These are phyloP conservation scores for Triops cancriformis DNA, from an alignment of 1,140 invertebrate genomes.

Conservation along the genomic window DNA sequence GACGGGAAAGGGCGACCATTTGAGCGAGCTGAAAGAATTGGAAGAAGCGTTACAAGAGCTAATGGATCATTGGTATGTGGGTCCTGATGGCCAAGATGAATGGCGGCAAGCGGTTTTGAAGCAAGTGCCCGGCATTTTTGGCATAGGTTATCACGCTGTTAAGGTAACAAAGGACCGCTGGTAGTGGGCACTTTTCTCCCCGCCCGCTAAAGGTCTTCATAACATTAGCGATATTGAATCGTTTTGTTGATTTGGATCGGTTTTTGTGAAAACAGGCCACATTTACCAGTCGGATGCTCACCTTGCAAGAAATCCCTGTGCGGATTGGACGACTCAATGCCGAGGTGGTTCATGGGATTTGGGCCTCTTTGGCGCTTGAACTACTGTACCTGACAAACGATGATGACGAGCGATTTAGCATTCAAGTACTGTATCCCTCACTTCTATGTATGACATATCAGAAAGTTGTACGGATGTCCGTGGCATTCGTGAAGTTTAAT, in stretches of 20 bases:
- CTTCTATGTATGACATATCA: neutral
- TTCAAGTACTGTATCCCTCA: constrained; percentile 37
- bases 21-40: constrained; percentile 36
- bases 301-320: constrained; percentile 41
- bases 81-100: constrained; percentile 38
- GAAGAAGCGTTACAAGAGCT: constrained; percentile 40
- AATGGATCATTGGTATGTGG: constrained; percentile 44
- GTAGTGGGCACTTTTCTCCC: too few relatives aligned
- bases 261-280: constrained; percentile 35
- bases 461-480: neutral
- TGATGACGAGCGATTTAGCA: constrained; percentile 50
- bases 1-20: neutral
- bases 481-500: too few relatives aligned
- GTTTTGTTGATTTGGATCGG: constrained; percentile 19
- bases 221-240: constrained; percentile 13
- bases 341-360: constrained; percentile 44
- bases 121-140: constrained; percentile 41
- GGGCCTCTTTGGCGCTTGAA: constrained; percentile 46
- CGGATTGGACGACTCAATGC: constrained; percentile 40
- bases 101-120: constrained; percentile 41
- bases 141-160: constrained; percentile 39
- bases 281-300: constrained; percentile 35
- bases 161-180: constrained; percentile 24
- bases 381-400: constrained; percentile 49
- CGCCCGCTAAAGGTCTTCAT: neutral